These are phyloP conservation scores for Cryptus armator DNA, from an alignment of 2,888 invertebrate genomes.

Conservation along the genomic window DNA sequence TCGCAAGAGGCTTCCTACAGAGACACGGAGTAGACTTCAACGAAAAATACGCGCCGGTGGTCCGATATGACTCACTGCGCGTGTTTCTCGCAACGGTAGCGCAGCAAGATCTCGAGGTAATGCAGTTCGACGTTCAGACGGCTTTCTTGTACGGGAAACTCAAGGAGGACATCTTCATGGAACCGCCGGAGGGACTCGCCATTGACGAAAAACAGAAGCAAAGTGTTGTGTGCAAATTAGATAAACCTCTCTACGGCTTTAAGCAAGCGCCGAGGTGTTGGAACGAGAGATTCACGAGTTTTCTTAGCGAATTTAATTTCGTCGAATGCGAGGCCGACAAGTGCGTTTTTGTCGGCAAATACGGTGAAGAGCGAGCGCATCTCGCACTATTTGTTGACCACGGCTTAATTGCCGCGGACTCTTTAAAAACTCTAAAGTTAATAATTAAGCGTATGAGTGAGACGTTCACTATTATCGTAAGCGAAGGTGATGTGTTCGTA, in stretches of 20 bases:
- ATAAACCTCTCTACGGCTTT: conserved; percentile 74
- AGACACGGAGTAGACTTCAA: conserved; percentile 16
- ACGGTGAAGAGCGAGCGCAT: conserved; percentile 24
- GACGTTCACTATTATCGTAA: conserved; percentile 53
- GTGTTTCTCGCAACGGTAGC: conserved; percentile 6
- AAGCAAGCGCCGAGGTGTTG: conserved; percentile 74
- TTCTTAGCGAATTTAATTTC: conserved; percentile 39
- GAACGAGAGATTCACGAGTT: conserved; percentile 69
- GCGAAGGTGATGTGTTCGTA: conserved; percentile 51
- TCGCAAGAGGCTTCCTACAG: conserved; percentile 27
- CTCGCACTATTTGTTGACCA: conserved; percentile 72
- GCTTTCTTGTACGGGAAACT: conserved; percentile 52
- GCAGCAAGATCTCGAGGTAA: conserved; percentile 34
- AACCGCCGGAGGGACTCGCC: conserved; percentile 37
- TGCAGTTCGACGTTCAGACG: conserved; percentile 55
- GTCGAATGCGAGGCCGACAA: conserved; percentile 67
- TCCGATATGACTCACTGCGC: conserved; percentile 42
- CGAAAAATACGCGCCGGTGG: conserved; percentile 42
- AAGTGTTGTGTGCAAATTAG: conserved; percentile 62
- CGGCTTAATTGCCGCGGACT: conserved; percentile 59
- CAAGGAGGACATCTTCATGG: conserved; percentile 50
- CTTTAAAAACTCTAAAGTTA: neutral
- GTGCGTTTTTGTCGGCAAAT: conserved; percentile 66
- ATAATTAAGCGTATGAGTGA: neutral
- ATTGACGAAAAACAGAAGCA: neutral